Evolutionary conservation across 2,888 invertebrate species (phyloP).

Genomic region (Proisotoma minuta): DNA sequence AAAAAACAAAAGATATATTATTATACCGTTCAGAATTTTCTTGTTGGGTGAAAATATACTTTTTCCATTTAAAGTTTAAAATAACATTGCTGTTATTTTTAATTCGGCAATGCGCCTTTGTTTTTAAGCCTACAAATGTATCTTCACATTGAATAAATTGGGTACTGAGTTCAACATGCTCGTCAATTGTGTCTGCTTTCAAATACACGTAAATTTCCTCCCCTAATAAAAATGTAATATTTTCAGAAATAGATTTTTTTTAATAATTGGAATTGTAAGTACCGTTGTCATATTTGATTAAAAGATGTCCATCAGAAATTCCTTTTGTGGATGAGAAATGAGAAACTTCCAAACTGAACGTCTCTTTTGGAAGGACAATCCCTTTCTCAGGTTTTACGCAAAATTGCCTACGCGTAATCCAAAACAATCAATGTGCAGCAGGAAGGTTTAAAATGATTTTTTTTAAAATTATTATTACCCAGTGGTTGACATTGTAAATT

Average conservation of each 20-base stretch:
- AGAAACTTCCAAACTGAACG: slow-evolving; percentile 33
- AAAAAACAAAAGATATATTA: no score
- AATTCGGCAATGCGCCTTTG: slow-evolving; percentile 17
- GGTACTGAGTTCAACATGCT: slow-evolving; percentile 16
- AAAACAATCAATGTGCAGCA: no score
- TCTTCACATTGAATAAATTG: slow-evolving; percentile 22
- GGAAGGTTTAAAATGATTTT: no score
- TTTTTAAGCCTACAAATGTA: slow-evolving; percentile 32
- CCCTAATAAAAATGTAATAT: slow-evolving; percentile 14
- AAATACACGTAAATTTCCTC: slow-evolving; percentile 27
- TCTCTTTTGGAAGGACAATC: slow-evolving; percentile 26
- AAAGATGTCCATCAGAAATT: slow-evolving; percentile 28
- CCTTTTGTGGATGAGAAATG: slow-evolving; percentile 22
- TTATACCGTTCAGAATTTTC: no score
- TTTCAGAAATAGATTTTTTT: background rate
- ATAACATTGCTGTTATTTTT: slow-evolving; percentile 28
- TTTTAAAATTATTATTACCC: slow-evolving; percentile 33
- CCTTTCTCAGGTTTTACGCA: slow-evolving; percentile 39
- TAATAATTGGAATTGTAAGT: background rate
- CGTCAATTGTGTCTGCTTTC: slow-evolving; percentile 21
- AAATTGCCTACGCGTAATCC: slow-evolving; percentile 37
- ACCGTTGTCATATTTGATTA: slow-evolving; percentile 43
- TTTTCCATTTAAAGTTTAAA: slow-evolving; percentile 31
- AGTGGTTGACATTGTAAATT: slow-evolving; percentile 27
- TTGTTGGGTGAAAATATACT: background rate